A percentile compares a stretch with the other conserved stretches of the same genome.
These are phyloP conservation scores for Ptilonorhynchus violaceus DNA, from an alignment of 2,113 vertebrate species.

Conservation along the genomic window DNA sequence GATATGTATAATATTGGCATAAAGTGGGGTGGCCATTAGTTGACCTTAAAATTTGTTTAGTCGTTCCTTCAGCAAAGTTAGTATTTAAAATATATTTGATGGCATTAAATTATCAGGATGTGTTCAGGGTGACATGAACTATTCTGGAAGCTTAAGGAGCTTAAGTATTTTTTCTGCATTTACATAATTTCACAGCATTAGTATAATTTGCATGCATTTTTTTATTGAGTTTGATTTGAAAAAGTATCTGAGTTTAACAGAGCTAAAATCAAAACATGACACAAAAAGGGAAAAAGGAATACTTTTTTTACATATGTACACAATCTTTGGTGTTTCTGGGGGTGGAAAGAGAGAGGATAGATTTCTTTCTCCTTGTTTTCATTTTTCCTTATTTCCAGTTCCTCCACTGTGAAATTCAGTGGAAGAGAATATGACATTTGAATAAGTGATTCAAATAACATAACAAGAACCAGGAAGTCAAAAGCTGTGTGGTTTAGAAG, in stretches of 20 bases:
- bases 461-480: not conserved
- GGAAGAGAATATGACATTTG: not conserved
- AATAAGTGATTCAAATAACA: not conserved
- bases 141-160: not conserved
- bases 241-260: not conserved
- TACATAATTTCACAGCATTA: not conserved
- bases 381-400: not conserved
- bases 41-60: not conserved
- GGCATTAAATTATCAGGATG: not conserved
- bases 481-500: not conserved
- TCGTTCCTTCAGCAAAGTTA: not conserved
- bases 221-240: not conserved
- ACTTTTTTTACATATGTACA: not conserved
- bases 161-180: not conserved
- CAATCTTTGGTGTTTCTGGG: not conserved
- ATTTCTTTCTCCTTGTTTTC: not conserved
- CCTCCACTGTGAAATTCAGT: not conserved
- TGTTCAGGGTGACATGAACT: not conserved
- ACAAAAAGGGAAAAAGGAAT: not conserved
- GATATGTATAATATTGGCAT: not conserved
- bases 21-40: not conserved
- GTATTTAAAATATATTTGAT: not conserved
- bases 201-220: not conserved
- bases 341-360: not conserved
- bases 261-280: not conserved